Percentiles rank a stretch among this genome's conserved stretches.
Evolutionary conservation across 2,113 vertebrate species (phyloP).

Genomic region (Sarotherodon lohbergeri): DNA sequence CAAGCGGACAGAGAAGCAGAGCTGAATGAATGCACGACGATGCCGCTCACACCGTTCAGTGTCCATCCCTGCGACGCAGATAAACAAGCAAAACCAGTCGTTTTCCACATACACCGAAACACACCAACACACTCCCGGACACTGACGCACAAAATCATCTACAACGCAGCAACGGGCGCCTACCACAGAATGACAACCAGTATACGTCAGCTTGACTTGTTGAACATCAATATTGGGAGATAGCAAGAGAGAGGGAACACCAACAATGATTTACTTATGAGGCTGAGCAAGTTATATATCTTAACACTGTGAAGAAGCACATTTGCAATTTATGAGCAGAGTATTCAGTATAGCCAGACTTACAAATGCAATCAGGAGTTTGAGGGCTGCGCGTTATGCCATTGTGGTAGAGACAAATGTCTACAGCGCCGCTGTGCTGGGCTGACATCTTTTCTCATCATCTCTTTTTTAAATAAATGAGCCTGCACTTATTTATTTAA

Average conservation of each 20-base stretch:
- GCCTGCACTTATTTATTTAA: background rate
- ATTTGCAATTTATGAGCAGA: slow-evolving; percentile 33
- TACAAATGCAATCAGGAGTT: slow-evolving; percentile 14
- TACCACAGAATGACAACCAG: background rate
- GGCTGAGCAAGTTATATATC: background rate
- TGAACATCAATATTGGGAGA: slow-evolving; percentile 10
- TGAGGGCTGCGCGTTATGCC: background rate
- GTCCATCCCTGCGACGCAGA: background rate
- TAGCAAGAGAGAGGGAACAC: background rate
- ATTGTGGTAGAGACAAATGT: background rate
- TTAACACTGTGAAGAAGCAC: slow-evolving; percentile 4
- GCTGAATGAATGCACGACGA: background rate
- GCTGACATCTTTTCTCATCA: background rate
- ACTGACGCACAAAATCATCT: background rate
- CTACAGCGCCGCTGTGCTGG: background rate
- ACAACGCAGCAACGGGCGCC: background rate
- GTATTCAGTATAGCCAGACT: background rate
- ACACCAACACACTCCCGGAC: background rate
- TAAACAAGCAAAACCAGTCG: background rate
- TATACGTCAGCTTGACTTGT: background rate
- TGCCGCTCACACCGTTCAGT: background rate
- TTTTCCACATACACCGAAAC: background rate
- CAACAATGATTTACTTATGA: slow-evolving; percentile 20
- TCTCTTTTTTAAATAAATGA: background rate
- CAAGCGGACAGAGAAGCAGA: background rate